A percentile compares a stretch with the other conserved stretches of the same genome.
These are phyloP conservation scores for Taurulus bubalis DNA, from an alignment of 2,113 vertebrate species.

Conservation along the genomic window DNA sequence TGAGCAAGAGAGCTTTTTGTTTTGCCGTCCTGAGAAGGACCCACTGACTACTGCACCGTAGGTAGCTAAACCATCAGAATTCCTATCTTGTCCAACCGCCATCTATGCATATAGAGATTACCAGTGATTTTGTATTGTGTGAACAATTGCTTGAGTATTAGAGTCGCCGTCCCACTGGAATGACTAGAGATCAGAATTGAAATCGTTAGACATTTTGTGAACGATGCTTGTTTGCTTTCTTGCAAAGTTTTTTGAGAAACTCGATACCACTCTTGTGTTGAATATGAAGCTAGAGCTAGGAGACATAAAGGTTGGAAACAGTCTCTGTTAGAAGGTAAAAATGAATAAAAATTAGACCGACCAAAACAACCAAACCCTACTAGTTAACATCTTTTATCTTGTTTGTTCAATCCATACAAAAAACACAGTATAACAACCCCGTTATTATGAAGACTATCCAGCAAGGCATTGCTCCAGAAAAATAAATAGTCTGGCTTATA, in stretches of 20 bases:
- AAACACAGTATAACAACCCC: neutral
- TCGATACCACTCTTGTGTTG: neutral
- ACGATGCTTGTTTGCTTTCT: slow-evolving; percentile 15
- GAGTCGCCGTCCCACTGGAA: slow-evolving; percentile 50
- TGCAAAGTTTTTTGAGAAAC: neutral
- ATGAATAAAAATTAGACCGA: neutral
- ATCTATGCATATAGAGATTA: slow-evolving; percentile 79
- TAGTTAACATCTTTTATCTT: neutral
- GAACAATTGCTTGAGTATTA: slow-evolving; percentile 70
- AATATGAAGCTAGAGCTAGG: neutral
- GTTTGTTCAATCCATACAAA: neutral
- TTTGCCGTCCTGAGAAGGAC: slow-evolving; percentile 68
- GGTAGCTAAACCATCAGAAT: slow-evolving; percentile 66
- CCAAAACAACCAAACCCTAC: neutral
- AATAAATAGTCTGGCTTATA: neutral
- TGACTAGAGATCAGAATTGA: slow-evolving; percentile 37
- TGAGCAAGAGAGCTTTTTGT: slow-evolving; percentile 71
- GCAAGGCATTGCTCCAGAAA: neutral
- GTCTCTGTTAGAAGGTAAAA: neutral
- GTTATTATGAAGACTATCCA: neutral
- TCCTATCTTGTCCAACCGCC: slow-evolving; percentile 54
- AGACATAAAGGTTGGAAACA: neutral
- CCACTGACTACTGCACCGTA: slow-evolving; percentile 59
- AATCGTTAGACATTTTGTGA: slow-evolving; percentile 47
- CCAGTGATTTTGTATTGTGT: slow-evolving; percentile 73